Evolutionary conservation across 1,140 invertebrate genomes (phyloP).

Genomic region (Aporrectodea caliginosa): DNA sequence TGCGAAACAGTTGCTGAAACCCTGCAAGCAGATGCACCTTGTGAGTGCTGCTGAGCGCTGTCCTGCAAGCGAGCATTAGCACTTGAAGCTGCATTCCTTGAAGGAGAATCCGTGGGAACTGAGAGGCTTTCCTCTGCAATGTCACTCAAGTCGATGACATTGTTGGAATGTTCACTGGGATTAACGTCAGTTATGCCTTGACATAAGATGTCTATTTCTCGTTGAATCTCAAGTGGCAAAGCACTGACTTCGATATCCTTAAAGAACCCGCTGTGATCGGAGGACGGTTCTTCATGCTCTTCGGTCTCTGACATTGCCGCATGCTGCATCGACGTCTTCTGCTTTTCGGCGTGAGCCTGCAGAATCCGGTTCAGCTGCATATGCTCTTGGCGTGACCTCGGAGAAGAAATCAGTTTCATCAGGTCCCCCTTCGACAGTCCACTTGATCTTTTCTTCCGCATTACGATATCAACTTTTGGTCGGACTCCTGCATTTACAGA

Average conservation of each 20-base stretch:
- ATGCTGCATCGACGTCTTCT: neutral
- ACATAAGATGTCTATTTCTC: neutral
- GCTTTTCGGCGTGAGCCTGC: neutral
- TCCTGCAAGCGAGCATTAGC: too few relatives aligned
- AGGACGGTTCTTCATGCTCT: neutral
- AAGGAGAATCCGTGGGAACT: too few relatives aligned
- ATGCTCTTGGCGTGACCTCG: neutral
- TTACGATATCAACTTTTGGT: neutral
- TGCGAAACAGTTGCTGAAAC: too few relatives aligned
- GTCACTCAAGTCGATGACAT: too few relatives aligned
- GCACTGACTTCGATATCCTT: neutral
- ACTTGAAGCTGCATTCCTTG: too few relatives aligned
- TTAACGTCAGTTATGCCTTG: too few relatives aligned
- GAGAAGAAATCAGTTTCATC: neutral
- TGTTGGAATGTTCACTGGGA: too few relatives aligned
- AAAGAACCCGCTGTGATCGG: too few relatives aligned
- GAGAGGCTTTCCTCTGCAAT: too few relatives aligned
- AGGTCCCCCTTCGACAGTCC: neutral
- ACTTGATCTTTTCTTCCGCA: neutral
- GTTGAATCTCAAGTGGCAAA: neutral
- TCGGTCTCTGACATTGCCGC: neutral
- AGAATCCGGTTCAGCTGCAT: neutral
- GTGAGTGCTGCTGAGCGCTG: too few relatives aligned
- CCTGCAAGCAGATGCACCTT: too few relatives aligned
- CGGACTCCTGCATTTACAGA: too few relatives aligned